A percentile compares a stretch with the other conserved stretches of the same genome.
Conservation (phyloP, 2,888 invertebrate species). For the Mythimna loreyi region DNA sequence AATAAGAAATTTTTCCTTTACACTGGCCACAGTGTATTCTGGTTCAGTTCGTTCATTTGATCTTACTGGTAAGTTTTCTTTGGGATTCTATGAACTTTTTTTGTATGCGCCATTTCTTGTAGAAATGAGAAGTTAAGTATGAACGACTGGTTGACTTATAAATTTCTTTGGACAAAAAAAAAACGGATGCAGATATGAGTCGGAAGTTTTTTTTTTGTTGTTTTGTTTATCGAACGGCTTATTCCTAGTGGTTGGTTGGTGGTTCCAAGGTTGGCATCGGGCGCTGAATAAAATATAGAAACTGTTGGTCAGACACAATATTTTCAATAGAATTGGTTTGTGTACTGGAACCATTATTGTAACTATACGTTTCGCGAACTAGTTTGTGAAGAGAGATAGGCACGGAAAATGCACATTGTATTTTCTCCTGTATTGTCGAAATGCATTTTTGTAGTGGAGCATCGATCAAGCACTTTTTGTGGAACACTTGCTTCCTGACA, state of each 20-base stretch:
- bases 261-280: slow-evolving; percentile 56
- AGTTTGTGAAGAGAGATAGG: slow-evolving; percentile 46
- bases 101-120: slow-evolving; percentile 61
- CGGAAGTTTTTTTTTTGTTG: slow-evolving; percentile 52
- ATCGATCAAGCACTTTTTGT: slow-evolving; percentile 28
- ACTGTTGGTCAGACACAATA: slow-evolving; percentile 65
- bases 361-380: slow-evolving; percentile 55
- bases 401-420: slow-evolving; percentile 23
- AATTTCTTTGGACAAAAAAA: slow-evolving; percentile 66
- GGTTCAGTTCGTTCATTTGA: slow-evolving; percentile 61
- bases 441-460: slow-evolving; percentile 32
- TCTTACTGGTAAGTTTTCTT: slow-evolving; percentile 66
- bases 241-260: slow-evolving; percentile 66
- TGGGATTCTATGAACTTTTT: slow-evolving; percentile 42
- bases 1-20: slow-evolving; percentile 84
- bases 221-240: slow-evolving; percentile 54
- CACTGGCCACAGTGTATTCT: slow-evolving; percentile 78
- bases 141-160: slow-evolving; percentile 62
- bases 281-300: slow-evolving; percentile 75
- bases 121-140: slow-evolving; percentile 61
- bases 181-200: slow-evolving; percentile 51
- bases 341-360: slow-evolving; percentile 67
- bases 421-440: slow-evolving; percentile 18
- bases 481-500: slow-evolving; percentile 3
- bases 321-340: slow-evolving; percentile 70